phyloP scores from a whole-genome alignment of 2,888 invertebrate genomes.

The Polydrusus pterygomalis region DNA sequence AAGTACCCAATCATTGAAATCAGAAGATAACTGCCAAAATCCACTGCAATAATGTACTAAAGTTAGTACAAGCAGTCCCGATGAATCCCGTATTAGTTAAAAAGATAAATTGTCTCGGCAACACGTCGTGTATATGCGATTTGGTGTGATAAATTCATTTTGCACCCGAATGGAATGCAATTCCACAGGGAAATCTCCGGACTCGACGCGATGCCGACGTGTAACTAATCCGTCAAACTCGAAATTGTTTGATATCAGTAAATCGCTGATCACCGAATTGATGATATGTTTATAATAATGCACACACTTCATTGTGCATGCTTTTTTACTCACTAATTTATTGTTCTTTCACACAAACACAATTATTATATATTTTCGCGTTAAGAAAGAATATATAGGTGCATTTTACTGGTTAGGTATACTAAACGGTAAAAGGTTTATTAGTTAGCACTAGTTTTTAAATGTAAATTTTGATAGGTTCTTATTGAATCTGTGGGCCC shows the following conservation, averaged over 20 bases:
- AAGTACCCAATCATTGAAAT: no score
- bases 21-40: no score
- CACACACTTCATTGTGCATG: conserved; percentile 59
- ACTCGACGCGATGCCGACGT: conserved; percentile 60
- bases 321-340: conserved; percentile 54
- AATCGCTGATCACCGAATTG: conserved; percentile 66
- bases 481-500: no score
- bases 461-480: no score
- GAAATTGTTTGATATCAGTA: conserved; percentile 67
- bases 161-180: conserved; percentile 67
- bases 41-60: neutral
- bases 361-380: conserved; percentile 6
- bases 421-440: no score
- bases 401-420: no score
- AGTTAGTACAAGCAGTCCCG: neutral
- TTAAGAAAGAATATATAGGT: no score
- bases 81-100: conserved; percentile 58
- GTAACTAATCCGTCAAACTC: conserved; percentile 68
- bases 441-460: no score
- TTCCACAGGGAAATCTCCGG: conserved; percentile 68
- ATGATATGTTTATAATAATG: conserved; percentile 67
- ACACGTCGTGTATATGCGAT: conserved; percentile 61
- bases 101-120: conserved; percentile 66
- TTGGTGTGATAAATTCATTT: conserved; percentile 63
- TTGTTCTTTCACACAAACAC: conserved; percentile 61